These are phyloP conservation scores for Scytalopus superciliaris DNA, from an alignment of 2,113 vertebrate genomes.

Conservation along the genomic window DNA sequence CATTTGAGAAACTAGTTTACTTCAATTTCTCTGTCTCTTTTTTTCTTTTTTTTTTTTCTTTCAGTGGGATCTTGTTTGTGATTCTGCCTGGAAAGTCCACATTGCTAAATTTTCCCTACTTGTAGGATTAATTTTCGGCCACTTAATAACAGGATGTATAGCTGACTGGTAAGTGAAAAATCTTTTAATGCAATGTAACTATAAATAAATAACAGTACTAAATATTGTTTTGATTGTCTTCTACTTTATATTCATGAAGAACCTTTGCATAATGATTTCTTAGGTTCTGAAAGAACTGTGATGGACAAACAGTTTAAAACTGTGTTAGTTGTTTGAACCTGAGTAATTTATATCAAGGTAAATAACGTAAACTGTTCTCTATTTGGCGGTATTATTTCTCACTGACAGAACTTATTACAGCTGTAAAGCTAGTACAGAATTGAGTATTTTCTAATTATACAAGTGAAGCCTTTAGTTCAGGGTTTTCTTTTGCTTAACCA, in stretches of 20 bases:
- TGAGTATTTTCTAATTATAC: not conserved
- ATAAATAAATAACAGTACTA: not conserved
- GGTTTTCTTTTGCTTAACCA: not conserved
- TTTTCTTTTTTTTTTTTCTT: constrained; percentile 63
- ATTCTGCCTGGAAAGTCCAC: constrained; percentile 96
- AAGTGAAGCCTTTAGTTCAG: not conserved
- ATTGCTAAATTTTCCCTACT: constrained; percentile 96
- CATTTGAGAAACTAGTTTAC: not conserved
- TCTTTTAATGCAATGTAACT: not conserved
- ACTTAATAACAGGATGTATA: constrained; percentile 96
- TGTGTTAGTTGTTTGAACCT: not conserved
- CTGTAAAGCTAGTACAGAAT: not conserved
- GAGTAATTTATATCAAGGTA: not conserved
- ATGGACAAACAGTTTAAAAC: not conserved
- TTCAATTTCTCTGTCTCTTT: constrained; percentile 14
- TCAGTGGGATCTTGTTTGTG: constrained; percentile 97
- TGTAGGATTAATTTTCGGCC: constrained; percentile 96
- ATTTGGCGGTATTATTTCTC: not conserved
- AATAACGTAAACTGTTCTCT: not conserved
- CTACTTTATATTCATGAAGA: not conserved
- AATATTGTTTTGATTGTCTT: not conserved
- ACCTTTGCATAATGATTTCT: not conserved
- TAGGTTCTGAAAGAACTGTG: not conserved
- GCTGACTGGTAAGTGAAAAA: constrained; percentile 90
- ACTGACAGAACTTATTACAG: not conserved